Evolutionary conservation across 2,797 vertebrate genomes (phyloP).

Genomic region (Tapera naevia): DNA sequence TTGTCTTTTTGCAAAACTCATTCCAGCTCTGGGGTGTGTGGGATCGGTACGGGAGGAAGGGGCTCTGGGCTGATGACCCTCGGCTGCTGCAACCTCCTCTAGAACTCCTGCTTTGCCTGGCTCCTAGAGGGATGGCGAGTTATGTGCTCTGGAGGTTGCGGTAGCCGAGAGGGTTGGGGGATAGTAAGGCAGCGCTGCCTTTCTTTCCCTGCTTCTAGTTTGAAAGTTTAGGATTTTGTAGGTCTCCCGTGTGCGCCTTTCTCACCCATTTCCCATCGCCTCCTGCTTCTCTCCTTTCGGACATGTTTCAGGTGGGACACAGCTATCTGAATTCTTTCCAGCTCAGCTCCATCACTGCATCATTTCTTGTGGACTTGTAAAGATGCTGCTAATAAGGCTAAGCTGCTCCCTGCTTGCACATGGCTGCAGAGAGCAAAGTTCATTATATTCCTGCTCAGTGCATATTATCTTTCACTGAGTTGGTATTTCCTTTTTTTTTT

Average conservation of each 20-base stretch:
- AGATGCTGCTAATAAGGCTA: slow-evolving; percentile 81
- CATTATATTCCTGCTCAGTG: slow-evolving; percentile 38
- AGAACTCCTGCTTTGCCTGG: background rate
- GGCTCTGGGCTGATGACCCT: background rate
- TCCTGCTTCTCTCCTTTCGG: background rate
- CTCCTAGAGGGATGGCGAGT: background rate
- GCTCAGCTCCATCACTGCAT: slow-evolving; percentile 82
- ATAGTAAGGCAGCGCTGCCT: background rate
- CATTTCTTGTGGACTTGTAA: slow-evolving; percentile 80
- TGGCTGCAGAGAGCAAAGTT: slow-evolving; percentile 80
- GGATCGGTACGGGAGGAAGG: background rate
- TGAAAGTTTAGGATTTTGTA: slow-evolving; percentile 56
- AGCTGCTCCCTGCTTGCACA: slow-evolving; percentile 70
- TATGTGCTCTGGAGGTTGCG: slow-evolving; percentile 20
- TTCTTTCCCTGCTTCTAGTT: background rate
- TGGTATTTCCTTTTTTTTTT: background rate
- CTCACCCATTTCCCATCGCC: background rate
- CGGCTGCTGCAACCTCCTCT: background rate
- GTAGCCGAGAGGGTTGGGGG: background rate
- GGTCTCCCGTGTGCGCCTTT: background rate
- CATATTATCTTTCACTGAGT: background rate
- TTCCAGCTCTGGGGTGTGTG: background rate
- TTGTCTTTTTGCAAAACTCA: background rate
- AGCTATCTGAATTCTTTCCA: slow-evolving; percentile 79
- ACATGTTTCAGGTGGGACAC: slow-evolving; percentile 63